Base-by-base conservation (phyloP, 2,888 invertebrate genomes). In the Cheilosia grossa region DNA sequence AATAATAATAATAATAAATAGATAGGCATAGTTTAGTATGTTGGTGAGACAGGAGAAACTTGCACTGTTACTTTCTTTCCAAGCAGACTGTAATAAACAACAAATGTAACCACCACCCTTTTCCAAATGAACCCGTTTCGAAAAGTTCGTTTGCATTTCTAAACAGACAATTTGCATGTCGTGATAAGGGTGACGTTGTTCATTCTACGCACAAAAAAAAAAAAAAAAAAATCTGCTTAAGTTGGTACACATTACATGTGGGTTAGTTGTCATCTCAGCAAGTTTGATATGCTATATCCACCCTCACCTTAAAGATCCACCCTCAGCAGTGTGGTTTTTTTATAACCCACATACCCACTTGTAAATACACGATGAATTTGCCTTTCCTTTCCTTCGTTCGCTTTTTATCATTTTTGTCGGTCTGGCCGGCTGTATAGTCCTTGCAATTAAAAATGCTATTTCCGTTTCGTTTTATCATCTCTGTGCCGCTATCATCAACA, bases 391-490 rank as follows among this genome's bases (percentile, higher is more conserved):
- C 7, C 4, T 21, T 19, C 19, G 5, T 15, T 56, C 19, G n/a
- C 33, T 51, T 27, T 51, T 40, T 24, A 59, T n/a, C 37, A 47
- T 51, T 53, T 19, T 53, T 37, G 30, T 66, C 61, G 61, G 61
- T 40, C 44, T 56, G 51, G 24, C 10, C 21, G 13, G 10, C 19
- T 9, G 4, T 47, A n/a, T 56, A 75, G 78, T 73, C 78, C 78
- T 73, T 58, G 78, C 82, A 78, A 82, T 82, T 82, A 78, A 82
- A 82, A 82, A 72, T 67, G 82, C 56, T 67, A 82, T 82, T 82
- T 82, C 82, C 78, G 77, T 78, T 78, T 63, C 78, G 27, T 78
- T 73, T 82, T 82, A 78, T 73, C 78, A 78, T 77, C 51, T 73
- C 73, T 63, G 30, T 53, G 61, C 63, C 54, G 49, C 77, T 70